Conservation (phyloP, 2,888 invertebrate genomes). For the Tortrix viridana region DNA sequence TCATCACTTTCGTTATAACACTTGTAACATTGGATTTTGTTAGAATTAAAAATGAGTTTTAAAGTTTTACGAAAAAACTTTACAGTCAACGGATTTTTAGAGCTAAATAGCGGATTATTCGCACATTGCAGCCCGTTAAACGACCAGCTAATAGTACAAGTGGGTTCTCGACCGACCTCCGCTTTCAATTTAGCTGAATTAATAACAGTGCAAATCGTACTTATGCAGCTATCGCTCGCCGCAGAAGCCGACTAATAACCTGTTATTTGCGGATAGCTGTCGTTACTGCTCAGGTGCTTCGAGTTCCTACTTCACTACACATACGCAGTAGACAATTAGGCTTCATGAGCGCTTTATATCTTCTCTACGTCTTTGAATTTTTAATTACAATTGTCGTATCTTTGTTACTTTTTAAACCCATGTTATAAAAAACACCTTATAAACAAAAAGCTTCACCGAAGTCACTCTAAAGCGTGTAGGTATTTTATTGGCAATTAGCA, state of each 20-base stretch:
- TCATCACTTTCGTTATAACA: no score
- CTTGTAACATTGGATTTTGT: no score
- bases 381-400: no score
- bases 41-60: no score
- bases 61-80: neutral
- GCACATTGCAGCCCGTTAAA: slow-evolving; percentile 19
- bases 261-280: slow-evolving; percentile 46
- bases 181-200: slow-evolving; percentile 72
- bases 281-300: slow-evolving; percentile 16
- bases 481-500: neutral
- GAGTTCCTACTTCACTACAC: slow-evolving; percentile 7
- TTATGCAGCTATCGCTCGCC: slow-evolving; percentile 32
- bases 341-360: no score
- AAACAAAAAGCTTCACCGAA: no score
- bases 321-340: no score
- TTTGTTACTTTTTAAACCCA: no score
- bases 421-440: no score
- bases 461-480: neutral
- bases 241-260: slow-evolving; percentile 44
- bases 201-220: slow-evolving; percentile 64
- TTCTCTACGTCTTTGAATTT: no score
- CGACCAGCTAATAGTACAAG: slow-evolving; percentile 16
- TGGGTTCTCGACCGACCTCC: slow-evolving; percentile 21
- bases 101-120: slow-evolving; percentile 12
- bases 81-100: neutral